These are phyloP conservation scores for Drosophila colorata DNA, from an alignment of 2,888 invertebrate species.

Conservation along the genomic window DNA sequence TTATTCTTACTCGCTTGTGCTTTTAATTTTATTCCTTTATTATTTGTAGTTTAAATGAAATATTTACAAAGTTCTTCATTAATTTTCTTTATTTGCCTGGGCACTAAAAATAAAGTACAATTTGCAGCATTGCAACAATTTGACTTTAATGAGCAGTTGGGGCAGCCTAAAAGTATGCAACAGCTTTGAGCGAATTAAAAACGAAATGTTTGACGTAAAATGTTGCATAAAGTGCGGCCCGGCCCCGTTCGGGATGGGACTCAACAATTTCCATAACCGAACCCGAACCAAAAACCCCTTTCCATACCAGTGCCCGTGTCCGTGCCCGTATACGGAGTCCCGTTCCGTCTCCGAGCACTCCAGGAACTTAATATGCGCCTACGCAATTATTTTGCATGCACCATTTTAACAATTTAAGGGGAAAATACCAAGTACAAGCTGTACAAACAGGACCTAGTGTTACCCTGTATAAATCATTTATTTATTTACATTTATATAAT, in stretches of 20 bases:
- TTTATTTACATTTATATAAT: too few relatives aligned
- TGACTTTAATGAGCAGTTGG: slow-evolving; percentile 45
- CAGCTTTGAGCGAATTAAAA: slow-evolving; percentile 54
- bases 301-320: neutral
- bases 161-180: slow-evolving; percentile 33
- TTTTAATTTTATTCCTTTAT: neutral
- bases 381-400: slow-evolving; percentile 76
- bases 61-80: neutral
- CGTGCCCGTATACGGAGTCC: too few relatives aligned
- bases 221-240: slow-evolving; percentile 51
- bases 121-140: slow-evolving; percentile 45
- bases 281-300: slow-evolving; percentile 6
- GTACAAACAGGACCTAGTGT: neutral
- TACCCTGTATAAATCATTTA: slow-evolving; percentile 13
- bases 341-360: slow-evolving; percentile 14
- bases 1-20: neutral
- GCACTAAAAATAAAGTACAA: slow-evolving; percentile 19
- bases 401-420: slow-evolving; percentile 71
- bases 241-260: slow-evolving; percentile 24
- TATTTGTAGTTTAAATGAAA: neutral
- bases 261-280: neutral
- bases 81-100: neutral
- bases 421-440: neutral
- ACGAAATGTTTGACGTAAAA: slow-evolving; percentile 49
- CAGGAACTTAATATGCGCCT: slow-evolving; percentile 45